Percentiles rank a stretch among this genome's conserved stretches.
These are phyloP conservation scores for Catocala sponsa DNA, from an alignment of 2,888 invertebrate species.

Conservation along the genomic window DNA sequence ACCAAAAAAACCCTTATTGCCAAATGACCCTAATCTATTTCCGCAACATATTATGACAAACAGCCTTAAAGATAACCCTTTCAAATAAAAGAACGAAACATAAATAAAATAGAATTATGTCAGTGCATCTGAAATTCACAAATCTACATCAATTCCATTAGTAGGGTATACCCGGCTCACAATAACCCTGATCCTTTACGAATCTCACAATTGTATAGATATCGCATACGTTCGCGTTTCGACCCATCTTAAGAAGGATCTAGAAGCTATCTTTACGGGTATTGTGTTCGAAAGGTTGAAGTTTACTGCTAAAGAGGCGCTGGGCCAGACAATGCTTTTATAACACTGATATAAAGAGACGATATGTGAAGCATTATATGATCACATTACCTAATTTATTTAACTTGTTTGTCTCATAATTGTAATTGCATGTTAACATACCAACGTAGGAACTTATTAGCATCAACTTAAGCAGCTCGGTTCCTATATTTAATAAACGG, in stretches of 20 bases:
- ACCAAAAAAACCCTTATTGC: too few relatives aligned
- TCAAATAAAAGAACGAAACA: background rate
- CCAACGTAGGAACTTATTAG: too few relatives aligned
- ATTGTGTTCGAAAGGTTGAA: constrained; percentile 1
- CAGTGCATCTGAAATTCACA: constrained; percentile 7
- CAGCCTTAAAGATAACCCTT: background rate
- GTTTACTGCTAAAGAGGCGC: constrained; percentile 3
- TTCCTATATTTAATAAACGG: too few relatives aligned
- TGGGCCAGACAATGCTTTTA: background rate
- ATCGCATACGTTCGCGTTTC: constrained; percentile 5
- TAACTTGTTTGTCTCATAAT: too few relatives aligned
- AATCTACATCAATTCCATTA: constrained; percentile 8
- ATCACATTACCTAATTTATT: too few relatives aligned
- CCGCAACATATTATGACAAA: too few relatives aligned
- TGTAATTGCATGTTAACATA: too few relatives aligned
- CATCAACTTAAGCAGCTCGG: too few relatives aligned
- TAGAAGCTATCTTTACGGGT: constrained; percentile 6
- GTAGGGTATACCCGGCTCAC: background rate
- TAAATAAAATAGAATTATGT: background rate
- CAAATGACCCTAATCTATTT: too few relatives aligned
- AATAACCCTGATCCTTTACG: constrained; percentile 4
- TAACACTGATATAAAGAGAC: background rate
- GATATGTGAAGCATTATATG: too few relatives aligned
- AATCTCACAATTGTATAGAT: constrained; percentile 5
- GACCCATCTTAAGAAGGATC: constrained; percentile 3